Percentiles rank a stretch among this genome's conserved stretches.
Conservation (phyloP, 2,797 vertebrate genomes). For the Danio jaintianensis region DNA sequence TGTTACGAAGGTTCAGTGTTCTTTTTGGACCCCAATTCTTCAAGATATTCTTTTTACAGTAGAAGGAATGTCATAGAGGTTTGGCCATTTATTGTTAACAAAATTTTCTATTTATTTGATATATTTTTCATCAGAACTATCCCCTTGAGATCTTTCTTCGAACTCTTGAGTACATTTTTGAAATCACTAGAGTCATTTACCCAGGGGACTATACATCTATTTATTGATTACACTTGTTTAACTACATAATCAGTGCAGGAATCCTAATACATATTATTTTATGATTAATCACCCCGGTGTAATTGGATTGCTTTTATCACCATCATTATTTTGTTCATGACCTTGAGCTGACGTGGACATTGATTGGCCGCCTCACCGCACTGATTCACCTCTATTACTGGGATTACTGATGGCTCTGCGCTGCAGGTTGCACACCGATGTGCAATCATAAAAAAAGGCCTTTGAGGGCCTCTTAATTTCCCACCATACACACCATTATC, state of each 20-base stretch:
- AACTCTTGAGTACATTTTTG: not conserved
- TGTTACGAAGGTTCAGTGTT: not conserved
- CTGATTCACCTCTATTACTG: slow-evolving; percentile 55
- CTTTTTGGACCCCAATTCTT: not conserved
- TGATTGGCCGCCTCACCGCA: slow-evolving; percentile 64
- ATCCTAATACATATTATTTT: slow-evolving; percentile 9
- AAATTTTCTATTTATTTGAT: not conserved
- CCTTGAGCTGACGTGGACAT: slow-evolving; percentile 76
- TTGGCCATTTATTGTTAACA: not conserved
- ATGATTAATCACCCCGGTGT: slow-evolving; percentile 48
- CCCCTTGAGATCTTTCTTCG: not conserved
- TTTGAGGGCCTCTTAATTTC: slow-evolving; percentile 31
- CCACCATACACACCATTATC: slow-evolving; percentile 39
- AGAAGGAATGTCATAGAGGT: not conserved
- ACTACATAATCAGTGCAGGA: slow-evolving; percentile 69
- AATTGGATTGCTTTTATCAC: slow-evolving; percentile 67
- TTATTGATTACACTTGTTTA: slow-evolving; percentile 49
- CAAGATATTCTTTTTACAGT: not conserved
- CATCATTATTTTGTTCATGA: slow-evolving; percentile 73
- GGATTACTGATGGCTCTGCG: slow-evolving; percentile 54
- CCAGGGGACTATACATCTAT: slow-evolving; percentile 5
- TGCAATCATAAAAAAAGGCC: slow-evolving; percentile 52
- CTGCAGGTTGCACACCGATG: slow-evolving; percentile 56
- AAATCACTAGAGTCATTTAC: not conserved
- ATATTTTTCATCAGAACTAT: not conserved